Conservation (phyloP, 2,888 invertebrate species). For the Neria commutata region DNA sequence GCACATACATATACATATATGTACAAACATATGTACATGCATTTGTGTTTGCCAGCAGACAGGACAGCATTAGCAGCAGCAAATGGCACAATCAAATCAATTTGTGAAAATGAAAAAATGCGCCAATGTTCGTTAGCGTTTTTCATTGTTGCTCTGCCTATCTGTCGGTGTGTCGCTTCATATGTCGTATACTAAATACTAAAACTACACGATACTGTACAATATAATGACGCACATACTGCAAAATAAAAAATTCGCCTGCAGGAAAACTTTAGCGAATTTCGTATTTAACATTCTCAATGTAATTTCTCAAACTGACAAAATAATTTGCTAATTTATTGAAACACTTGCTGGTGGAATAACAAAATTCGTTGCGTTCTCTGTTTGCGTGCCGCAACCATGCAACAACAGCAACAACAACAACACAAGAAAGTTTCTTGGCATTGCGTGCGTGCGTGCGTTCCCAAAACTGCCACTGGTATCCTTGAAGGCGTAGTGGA, state of each 20-base stretch:
- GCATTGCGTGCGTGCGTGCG: constrained; percentile 16
- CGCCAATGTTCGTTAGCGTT: background rate
- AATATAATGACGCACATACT: no score
- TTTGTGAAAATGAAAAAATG: background rate
- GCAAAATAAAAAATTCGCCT: background rate
- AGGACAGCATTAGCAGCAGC: background rate
- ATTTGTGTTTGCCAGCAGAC: no score
- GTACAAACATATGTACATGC: no score
- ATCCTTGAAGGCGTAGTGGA: no score
- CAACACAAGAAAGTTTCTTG: background rate
- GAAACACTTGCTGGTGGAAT: no score
- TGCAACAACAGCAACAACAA: constrained; percentile 8
- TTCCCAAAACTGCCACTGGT: constrained; percentile 49
- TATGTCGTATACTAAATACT: no score
- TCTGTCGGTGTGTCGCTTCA: no score
- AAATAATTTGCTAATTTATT: constrained; percentile 49
- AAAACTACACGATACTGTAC: no score
- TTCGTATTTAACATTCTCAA: no score
- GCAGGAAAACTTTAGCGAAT: background rate
- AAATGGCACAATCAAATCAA: background rate
- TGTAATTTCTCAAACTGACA: constrained; percentile 37
- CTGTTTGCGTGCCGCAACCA: constrained; percentile 28
- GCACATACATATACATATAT: no score
- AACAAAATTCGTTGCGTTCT: constrained; percentile 25
- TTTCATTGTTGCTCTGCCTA: no score